Evolutionary conservation across 1,140 invertebrate species (phyloP).

Genomic region (Anastrepha obliqua): DNA sequence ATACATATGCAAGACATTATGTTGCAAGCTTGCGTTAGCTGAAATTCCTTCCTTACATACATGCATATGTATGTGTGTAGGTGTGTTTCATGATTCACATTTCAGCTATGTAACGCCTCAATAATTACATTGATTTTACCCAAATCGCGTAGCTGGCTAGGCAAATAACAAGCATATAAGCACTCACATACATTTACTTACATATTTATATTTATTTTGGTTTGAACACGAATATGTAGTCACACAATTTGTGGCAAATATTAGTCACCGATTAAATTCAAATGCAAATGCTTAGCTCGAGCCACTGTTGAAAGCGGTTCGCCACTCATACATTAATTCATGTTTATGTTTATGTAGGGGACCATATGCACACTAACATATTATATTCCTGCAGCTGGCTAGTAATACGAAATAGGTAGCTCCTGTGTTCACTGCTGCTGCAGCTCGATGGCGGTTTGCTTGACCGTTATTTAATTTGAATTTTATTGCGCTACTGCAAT

Average conservation of each 20-base stretch:
- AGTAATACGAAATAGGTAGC: background rate
- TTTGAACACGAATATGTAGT: background rate
- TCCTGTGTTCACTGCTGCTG: background rate
- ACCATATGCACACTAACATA: background rate
- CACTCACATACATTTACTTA: background rate
- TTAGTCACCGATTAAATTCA: background rate
- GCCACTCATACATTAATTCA: background rate
- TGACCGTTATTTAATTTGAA: constrained; percentile 30
- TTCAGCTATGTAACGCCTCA: constrained; percentile 4
- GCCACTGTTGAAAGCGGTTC: constrained; percentile 9
- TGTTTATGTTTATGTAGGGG: too few species aligned
- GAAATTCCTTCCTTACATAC: background rate
- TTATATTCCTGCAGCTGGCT: background rate
- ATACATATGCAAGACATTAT: too few species aligned
- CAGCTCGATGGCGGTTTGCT: background rate
- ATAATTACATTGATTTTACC: background rate
- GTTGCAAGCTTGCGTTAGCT: too few species aligned
- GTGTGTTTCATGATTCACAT: background rate
- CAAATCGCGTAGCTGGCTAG: constrained; percentile 12
- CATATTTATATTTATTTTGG: background rate
- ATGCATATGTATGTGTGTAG: background rate
- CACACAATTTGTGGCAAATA: constrained; percentile 41
- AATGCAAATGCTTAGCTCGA: constrained; percentile 10
- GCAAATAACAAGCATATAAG: background rate
- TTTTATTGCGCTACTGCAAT: constrained; percentile 13